Percentiles rank a stretch among this genome's conserved stretches.
phyloP scores from a whole-genome alignment of 2,888 invertebrate species.

The Ectemnius cavifrons region DNA sequence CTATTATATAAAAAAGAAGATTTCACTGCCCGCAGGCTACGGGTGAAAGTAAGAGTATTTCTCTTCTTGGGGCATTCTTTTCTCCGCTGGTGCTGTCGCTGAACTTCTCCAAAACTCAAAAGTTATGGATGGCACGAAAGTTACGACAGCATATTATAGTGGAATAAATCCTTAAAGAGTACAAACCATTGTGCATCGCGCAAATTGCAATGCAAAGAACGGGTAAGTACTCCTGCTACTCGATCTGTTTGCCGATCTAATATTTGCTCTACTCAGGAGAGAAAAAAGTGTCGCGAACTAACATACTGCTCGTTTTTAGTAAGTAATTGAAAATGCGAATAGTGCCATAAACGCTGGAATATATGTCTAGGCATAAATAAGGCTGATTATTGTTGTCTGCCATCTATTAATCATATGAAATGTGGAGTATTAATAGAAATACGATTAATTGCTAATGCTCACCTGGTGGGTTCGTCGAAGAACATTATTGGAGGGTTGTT shows the following conservation, averaged over 20 bases:
- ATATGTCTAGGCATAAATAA: too few species aligned
- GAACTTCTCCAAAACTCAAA: too few species aligned
- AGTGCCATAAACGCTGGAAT: too few species aligned
- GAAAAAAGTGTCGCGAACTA: background rate
- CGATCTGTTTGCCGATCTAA: background rate
- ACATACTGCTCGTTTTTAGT: background rate
- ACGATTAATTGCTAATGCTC: constrained; percentile 40
- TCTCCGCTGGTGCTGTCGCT: too few species aligned
- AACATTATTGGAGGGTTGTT: constrained; percentile 99
- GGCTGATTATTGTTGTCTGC: too few species aligned
- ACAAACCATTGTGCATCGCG: background rate
- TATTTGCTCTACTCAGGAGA: constrained; percentile 1
- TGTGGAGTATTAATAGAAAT: too few species aligned
- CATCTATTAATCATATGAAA: too few species aligned
- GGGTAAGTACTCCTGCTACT: background rate
- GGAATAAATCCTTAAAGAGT: too few species aligned
- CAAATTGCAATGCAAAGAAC: background rate
- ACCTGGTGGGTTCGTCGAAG: constrained; percentile 96
- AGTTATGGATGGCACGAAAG: too few species aligned
- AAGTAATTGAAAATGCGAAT: too few species aligned
- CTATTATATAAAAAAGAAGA: constrained; percentile 30
- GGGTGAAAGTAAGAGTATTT: constrained; percentile 45
- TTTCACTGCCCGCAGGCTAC: constrained; percentile 31
- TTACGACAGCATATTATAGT: too few species aligned
- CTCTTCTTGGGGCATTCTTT: background rate